phyloP scores from a whole-genome alignment of 2,797 vertebrate genomes.

The Rachycentron canadum region DNA sequence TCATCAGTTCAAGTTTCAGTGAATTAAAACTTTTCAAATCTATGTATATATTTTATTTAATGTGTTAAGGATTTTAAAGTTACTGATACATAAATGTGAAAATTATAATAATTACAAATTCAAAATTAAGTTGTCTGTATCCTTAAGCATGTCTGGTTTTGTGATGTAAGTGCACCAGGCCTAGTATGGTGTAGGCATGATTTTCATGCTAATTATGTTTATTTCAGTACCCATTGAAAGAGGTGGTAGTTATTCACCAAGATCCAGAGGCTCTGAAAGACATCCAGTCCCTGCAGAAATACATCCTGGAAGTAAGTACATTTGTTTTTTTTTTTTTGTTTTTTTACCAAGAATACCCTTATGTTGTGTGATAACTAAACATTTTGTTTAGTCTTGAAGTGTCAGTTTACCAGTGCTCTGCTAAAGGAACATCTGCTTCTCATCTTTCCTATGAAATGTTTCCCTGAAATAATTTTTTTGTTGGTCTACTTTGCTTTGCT shows the following conservation, averaged over 20 bases:
- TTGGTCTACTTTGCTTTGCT: conserved; percentile 16
- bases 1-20: not conserved
- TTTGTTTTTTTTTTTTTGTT: not conserved
- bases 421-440: conserved; percentile 1
- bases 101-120: not conserved
- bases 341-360: not conserved
- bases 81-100: not conserved
- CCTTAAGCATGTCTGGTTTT: not conserved
- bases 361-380: not conserved
- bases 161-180: not conserved
- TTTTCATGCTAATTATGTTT: not conserved
- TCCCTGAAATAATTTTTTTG: not conserved
- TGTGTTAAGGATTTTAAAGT: no score
- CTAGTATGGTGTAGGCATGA: not conserved
- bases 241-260: conserved; percentile 97
- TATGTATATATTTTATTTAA: not conserved
- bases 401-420: not conserved
- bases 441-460: conserved; percentile 13
- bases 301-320: conserved; percentile 93
- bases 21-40: conserved; percentile 9
- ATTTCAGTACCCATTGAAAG: conserved; percentile 95
- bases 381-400: not conserved
- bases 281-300: conserved; percentile 93
- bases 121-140: not conserved
- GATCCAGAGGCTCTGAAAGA: conserved; percentile 92